phyloP scores from a whole-genome alignment of 2,113 vertebrate genomes.

The Passer montanus region DNA sequence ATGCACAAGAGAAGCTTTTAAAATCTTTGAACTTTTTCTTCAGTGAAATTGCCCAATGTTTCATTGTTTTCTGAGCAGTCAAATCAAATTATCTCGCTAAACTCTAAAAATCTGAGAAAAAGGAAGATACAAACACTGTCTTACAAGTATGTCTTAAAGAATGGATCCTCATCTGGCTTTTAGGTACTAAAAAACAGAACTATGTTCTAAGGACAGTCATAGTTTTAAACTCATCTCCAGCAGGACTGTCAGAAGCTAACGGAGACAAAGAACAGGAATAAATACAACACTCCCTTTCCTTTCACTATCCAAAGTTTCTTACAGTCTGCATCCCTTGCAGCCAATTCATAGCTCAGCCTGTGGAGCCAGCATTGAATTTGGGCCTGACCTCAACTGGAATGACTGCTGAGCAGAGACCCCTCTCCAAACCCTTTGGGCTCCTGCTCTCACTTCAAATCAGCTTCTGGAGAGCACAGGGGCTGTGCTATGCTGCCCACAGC shows the following conservation, averaged over 20 bases:
- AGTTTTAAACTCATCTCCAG: not conserved
- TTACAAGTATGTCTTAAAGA: not conserved
- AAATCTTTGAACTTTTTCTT: not conserved
- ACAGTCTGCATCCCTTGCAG: not conserved
- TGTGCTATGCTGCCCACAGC: accelerated
- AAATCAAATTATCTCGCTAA: not conserved
- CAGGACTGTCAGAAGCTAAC: not conserved
- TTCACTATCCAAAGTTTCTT: not conserved
- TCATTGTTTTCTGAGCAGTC: not conserved
- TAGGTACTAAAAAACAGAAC: not conserved
- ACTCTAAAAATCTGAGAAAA: not conserved
- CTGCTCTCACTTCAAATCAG: accelerated
- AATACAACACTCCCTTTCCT: not conserved
- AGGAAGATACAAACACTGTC: not conserved
- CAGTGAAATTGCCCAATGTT: not conserved
- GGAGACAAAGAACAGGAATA: not conserved
- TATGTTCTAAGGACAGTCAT: not conserved
- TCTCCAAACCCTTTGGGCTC: not conserved
- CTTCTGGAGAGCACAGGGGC: not conserved
- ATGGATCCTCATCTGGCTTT: not conserved
- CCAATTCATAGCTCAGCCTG: not conserved
- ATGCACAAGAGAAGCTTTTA: not conserved
- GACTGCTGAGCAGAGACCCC: not conserved
- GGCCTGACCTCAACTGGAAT: not conserved
- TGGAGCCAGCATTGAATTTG: not conserved